Percentiles rank a stretch among this genome's conserved stretches.
phyloP scores from a whole-genome alignment of 2,113 vertebrate genomes.

The Galemys pyrenaicus region DNA sequence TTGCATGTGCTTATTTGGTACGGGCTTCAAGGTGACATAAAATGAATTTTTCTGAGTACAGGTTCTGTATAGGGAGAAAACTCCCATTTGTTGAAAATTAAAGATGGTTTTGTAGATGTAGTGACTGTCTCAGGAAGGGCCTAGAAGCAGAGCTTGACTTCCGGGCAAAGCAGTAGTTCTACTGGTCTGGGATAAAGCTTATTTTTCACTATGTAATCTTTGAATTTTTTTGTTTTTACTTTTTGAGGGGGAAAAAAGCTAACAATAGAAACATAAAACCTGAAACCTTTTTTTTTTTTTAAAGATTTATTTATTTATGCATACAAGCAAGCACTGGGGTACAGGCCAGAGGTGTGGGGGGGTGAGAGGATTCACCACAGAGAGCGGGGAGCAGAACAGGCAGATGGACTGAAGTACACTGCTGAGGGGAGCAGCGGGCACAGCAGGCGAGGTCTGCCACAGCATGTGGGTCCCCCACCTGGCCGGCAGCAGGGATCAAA shows the following conservation, averaged over 20 bases:
- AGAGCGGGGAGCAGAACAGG: too few relatives aligned
- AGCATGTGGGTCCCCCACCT: too few relatives aligned
- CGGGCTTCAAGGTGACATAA: not conserved
- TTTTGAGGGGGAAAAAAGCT: not conserved
- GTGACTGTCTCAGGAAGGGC: not conserved
- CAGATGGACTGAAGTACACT: too few relatives aligned
- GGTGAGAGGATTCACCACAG: too few relatives aligned
- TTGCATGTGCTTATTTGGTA: not conserved
- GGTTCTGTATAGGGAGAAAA: not conserved
- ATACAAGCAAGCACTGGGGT: too few relatives aligned
- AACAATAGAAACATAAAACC: too few relatives aligned
- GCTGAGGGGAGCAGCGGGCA: too few relatives aligned
- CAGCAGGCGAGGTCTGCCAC: too few relatives aligned
- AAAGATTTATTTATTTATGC: too few relatives aligned
- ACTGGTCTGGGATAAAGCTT: not conserved
- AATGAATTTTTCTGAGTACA: not conserved
- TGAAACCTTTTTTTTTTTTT: too few relatives aligned
- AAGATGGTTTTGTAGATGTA: not conserved
- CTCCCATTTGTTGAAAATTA: not conserved
- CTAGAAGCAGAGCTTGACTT: not conserved
- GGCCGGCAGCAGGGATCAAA: too few relatives aligned
- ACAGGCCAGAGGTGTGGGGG: too few relatives aligned
- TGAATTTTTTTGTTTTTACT: not conserved
- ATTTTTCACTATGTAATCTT: not conserved
- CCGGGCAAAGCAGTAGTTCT: not conserved